These are phyloP conservation scores for Hemicrepidius hirtus DNA, from an alignment of 2,888 invertebrate genomes.

Conservation along the genomic window DNA sequence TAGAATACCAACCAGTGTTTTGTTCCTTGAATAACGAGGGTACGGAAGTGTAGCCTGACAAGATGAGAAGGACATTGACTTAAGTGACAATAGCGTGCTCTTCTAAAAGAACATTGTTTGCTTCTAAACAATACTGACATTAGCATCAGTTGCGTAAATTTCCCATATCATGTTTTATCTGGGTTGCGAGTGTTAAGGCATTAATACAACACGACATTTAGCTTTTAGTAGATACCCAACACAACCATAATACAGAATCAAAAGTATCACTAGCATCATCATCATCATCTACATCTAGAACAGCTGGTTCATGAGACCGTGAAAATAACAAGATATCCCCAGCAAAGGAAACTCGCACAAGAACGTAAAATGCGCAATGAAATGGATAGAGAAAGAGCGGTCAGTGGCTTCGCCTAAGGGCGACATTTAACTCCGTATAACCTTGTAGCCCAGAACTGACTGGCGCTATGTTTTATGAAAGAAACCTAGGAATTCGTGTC, in stretches of 20 bases:
- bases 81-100: conserved; percentile 40
- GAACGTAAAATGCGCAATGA: conserved; percentile 25
- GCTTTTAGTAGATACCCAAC: neutral
- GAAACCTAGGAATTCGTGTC: conserved; percentile 17
- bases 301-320: conserved; percentile 31
- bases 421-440: conserved; percentile 57
- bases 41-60: conserved; percentile 39
- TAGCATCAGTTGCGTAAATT: neutral
- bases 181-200: neutral
- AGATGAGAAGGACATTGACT: conserved; percentile 45
- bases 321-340: conserved; percentile 30
- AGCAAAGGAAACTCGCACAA: conserved; percentile 36
- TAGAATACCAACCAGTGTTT: too few species aligned
- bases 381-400: conserved; percentile 46
- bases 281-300: conserved; percentile 11
- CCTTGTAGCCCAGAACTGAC: conserved; percentile 56
- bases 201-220: neutral
- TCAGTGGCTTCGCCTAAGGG: conserved; percentile 56
- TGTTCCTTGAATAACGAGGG: conserved; percentile 1
- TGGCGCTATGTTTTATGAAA: conserved; percentile 42
- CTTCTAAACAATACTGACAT: neutral
- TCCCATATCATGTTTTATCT: conserved; percentile 1
- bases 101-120: conserved; percentile 18
- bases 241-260: neutral
- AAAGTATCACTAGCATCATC: neutral